Percentiles rank a stretch among this genome's conserved stretches.
These are phyloP conservation scores for Etheostoma cragini DNA, from an alignment of 2,113 vertebrate genomes.

Conservation along the genomic window DNA sequence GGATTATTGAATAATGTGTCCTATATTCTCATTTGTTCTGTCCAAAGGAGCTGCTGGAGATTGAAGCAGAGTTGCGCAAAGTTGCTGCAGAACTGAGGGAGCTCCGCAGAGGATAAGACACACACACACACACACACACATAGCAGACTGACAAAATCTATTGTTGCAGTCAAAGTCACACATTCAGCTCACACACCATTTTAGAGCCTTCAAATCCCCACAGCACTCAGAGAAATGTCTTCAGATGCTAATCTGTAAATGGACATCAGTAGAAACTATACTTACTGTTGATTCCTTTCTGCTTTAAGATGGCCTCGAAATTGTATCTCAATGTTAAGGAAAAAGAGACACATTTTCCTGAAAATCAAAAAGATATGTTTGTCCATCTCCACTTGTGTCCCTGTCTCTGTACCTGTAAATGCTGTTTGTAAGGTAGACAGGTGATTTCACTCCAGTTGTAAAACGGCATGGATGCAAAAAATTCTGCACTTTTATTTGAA, in stretches of 20 bases:
- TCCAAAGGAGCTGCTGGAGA: constrained; percentile 81
- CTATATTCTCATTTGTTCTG: neutral
- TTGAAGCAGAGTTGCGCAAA: constrained; percentile 84
- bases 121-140: constrained; percentile 33
- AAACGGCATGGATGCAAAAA: constrained; percentile 34
- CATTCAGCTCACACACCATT: constrained; percentile 34
- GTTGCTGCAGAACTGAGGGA: constrained; percentile 83
- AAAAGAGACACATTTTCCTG: constrained; percentile 9
- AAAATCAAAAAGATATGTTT: constrained; percentile 15
- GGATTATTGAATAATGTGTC: neutral
- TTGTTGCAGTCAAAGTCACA: constrained; percentile 48
- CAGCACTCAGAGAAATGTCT: constrained; percentile 45
- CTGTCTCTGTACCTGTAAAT: constrained; percentile 34
- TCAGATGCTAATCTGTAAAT: constrained; percentile 34
- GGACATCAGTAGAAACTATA: constrained; percentile 43
- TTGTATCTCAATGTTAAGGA: neutral
- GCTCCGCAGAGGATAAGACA: constrained; percentile 80
- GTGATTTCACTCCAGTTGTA: constrained; percentile 26
- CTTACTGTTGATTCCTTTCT: constrained; percentile 17
- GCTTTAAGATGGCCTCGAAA: constrained; percentile 11
- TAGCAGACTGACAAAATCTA: constrained; percentile 24
- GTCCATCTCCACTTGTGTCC: constrained; percentile 17
- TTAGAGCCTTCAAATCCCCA: constrained; percentile 39
- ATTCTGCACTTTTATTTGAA: constrained; percentile 63
- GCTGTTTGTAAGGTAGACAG: constrained; percentile 48